Percentiles rank a stretch among this genome's conserved stretches.
Evolutionary conservation across 2,797 vertebrate genomes (phyloP).

Genomic region (Acridotheres tristis): DNA sequence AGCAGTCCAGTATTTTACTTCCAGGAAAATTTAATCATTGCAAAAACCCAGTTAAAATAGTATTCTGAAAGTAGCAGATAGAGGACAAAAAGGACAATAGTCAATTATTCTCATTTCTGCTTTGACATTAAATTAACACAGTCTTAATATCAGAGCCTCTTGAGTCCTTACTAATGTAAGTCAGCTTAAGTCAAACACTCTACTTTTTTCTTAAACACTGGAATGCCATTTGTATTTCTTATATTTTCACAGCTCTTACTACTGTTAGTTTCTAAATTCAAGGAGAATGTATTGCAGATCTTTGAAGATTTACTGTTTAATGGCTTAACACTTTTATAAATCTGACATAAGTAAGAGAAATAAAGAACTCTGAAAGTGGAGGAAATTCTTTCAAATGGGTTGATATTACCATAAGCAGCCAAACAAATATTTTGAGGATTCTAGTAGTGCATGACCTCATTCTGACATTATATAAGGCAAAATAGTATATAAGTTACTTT

Average conservation of each 20-base stretch:
- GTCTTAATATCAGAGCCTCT: not conserved
- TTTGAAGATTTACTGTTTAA: not conserved
- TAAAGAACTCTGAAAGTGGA: not conserved
- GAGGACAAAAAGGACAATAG: not conserved
- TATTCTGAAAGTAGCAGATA: not conserved
- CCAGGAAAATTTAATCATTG: not conserved
- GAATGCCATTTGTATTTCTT: not conserved
- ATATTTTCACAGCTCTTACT: not conserved
- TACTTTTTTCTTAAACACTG: not conserved
- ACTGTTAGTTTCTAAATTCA: not conserved
- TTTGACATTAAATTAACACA: constrained; percentile 1
- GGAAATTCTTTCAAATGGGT: not conserved
- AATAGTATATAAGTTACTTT: not conserved
- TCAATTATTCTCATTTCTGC: not conserved
- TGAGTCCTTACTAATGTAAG: not conserved
- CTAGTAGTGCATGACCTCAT: not conserved
- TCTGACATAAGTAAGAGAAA: not conserved
- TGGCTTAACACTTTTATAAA: not conserved
- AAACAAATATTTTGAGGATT: not conserved
- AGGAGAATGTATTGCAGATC: not conserved
- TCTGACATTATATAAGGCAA: not conserved
- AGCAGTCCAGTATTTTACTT: not conserved
- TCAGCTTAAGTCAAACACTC: not conserved
- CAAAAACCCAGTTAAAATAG: not conserved
- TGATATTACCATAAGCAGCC: not conserved